Base-by-base conservation (phyloP, 2,797 vertebrate species). In the Ficedula albicollis region DNA sequence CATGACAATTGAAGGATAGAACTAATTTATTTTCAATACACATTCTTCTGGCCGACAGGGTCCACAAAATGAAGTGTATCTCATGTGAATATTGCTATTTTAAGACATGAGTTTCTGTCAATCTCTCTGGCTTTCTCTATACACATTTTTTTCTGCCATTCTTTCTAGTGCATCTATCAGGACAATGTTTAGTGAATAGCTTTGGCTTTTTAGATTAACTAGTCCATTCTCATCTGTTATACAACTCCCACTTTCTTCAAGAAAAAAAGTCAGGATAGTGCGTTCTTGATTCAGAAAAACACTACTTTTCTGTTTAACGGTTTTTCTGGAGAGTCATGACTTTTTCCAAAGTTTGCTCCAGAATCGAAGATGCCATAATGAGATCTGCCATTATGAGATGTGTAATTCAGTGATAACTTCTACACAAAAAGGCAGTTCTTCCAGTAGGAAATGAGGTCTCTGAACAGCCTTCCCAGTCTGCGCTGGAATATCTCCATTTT, bases 41-140 rank as follows among this genome's bases (percentile, higher is more conserved):
- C 69, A 78, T 89, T 62, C 36, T 39, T 58, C 56, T 89, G 72
- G 48, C 87, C 67, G 58, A 16, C 69, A 79, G 46, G 18, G 75
- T 18, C 72, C n/a, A 1, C 27, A 62, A 67, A 89, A 93, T 32
- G 43, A 77, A 58, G 46, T 23, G 13, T 9, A 70, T 38, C 79
- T 95, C 58, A 34, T 68, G 86, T 87, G 91, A 73, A 75, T 88
- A 69, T 77, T 84, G 74, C 82, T 96, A 80, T 94, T 96, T 49
- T 64, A 86, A 90, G 89, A 68, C 34, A 64, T 2, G 3, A 46
- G 10, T 73, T 84, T 86, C 90, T 81, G 54, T 56, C 91, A 73
- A 23, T 92, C 88, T 91, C 3, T 69, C 58, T 84, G 27, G 10
- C 44, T 64, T 76, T 43, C 54, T 51, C 74, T 34, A 18, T 52